Conservation (phyloP, 2,888 invertebrate genomes). For the Platerodrilus igneus region DNA sequence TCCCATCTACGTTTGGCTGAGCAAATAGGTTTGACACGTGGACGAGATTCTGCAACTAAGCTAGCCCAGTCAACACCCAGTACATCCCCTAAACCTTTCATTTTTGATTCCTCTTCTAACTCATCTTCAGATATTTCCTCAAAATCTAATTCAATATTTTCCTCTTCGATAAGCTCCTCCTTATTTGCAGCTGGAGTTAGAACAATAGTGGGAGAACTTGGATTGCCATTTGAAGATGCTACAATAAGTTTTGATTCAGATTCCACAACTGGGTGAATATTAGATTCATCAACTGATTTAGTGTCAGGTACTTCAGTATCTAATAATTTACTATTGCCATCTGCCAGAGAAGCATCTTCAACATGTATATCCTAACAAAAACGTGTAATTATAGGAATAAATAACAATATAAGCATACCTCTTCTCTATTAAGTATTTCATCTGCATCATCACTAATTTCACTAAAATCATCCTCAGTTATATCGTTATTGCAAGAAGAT, state of each 20-base stretch:
- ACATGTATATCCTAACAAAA: conserved; percentile 30
- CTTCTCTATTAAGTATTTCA: conserved; percentile 78
- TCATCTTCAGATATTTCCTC: conserved; percentile 90
- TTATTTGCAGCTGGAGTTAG: conserved; percentile 36
- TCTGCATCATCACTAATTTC: conserved; percentile 88
- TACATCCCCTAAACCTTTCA: conserved; percentile 79
- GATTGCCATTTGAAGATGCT: conserved; percentile 29
- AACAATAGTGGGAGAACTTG: conserved; percentile 33
- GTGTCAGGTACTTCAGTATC: conserved; percentile 27
- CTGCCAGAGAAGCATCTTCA: conserved; percentile 12
- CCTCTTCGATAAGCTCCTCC: conserved; percentile 61
- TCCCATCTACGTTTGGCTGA: conserved; percentile 72
- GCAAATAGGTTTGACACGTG: conserved; percentile 51
- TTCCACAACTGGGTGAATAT: no score
- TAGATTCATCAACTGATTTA: no score
- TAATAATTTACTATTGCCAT: conserved; percentile 12
- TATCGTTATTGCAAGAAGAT: conserved; percentile 47
- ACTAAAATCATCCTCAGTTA: conserved; percentile 65
- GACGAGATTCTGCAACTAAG: conserved; percentile 72
- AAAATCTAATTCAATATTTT: conserved; percentile 74
- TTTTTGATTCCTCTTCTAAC: conserved; percentile 73
- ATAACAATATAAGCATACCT: conserved; percentile 49
- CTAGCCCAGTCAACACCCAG: conserved; percentile 94
- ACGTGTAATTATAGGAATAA: background rate
- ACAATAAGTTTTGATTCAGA: no score